phyloP scores from a whole-genome alignment of 2,888 invertebrate species.

The Pimpla rufipes region DNA sequence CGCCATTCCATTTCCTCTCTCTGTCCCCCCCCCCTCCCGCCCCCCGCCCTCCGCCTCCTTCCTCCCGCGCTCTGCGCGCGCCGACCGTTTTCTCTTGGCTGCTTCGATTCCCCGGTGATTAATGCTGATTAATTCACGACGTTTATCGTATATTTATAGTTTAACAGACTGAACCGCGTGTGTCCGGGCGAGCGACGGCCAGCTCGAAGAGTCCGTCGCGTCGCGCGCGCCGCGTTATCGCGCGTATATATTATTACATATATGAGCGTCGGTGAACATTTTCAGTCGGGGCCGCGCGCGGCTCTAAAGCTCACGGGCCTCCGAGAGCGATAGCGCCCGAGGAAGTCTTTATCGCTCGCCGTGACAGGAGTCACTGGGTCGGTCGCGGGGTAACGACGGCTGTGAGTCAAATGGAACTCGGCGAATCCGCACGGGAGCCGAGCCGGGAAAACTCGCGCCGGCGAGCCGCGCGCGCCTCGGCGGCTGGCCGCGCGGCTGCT shows the following conservation, averaged over 20 bases:
- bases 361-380: no score
- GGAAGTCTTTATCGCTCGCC: no score
- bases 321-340: no score
- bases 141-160: slow-evolving; percentile 62
- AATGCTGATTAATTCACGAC: slow-evolving; percentile 64
- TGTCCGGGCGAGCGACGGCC: background rate
- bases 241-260: background rate
- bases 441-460: background rate
- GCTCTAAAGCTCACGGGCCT: no score
- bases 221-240: background rate
- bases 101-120: slow-evolving; percentile 46
- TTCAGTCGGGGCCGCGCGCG: no score
- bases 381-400: no score
- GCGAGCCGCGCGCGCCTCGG: background rate
- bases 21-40: no score
- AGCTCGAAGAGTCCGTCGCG: background rate
- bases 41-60: no score
- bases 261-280: no score
- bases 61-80: background rate
- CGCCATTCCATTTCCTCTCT: no score
- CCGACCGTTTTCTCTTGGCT: slow-evolving; percentile 44
- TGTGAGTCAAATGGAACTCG: no score
- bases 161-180: slow-evolving; percentile 51
- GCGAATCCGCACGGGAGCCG: no score
- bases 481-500: background rate